These are phyloP conservation scores for Blastobasis lacticolella DNA, from an alignment of 2,888 invertebrate genomes.

Conservation along the genomic window DNA sequence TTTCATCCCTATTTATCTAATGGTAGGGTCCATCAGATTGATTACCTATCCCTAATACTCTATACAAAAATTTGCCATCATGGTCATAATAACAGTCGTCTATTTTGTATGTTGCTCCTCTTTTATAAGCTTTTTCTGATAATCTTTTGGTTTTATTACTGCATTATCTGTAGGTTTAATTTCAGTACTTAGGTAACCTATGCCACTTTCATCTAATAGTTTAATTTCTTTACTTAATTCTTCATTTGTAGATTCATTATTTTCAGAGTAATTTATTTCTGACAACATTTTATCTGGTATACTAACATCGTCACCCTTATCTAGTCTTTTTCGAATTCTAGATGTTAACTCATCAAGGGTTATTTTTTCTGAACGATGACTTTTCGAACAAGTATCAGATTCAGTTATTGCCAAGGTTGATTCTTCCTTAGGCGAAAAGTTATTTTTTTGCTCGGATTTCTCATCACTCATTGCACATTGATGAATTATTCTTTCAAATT, in stretches of 20 bases:
- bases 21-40: constrained; percentile 11
- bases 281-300: constrained; percentile 49
- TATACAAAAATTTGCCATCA: constrained; percentile 86
- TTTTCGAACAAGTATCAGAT: constrained; percentile 15
- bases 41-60: constrained; percentile 80
- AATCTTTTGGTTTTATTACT: constrained; percentile 37
- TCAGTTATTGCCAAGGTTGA: constrained; percentile 7
- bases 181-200: constrained; percentile 25
- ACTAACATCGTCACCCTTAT: constrained; percentile 40
- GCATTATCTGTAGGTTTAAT: constrained; percentile 30
- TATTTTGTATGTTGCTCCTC: constrained; percentile 81
- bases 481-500: constrained; percentile 64
- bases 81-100: constrained; percentile 87
- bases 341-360: constrained; percentile 53
- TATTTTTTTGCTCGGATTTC: constrained; percentile 11
- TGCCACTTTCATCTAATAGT: constrained; percentile 18
- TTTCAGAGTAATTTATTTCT: constrained; percentile 24
- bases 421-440: constrained; percentile 3
- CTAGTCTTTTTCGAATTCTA: constrained; percentile 45
- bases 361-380: constrained; percentile 22
- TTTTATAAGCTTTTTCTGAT: constrained; percentile 76
- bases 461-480: constrained; percentile 44
- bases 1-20: background rate
- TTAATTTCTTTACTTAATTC: constrained; percentile 34
- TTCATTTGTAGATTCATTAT: constrained; percentile 16